Percentiles rank a stretch among this genome's conserved stretches.
These are phyloP conservation scores for Gambusia holbrooki DNA, from an alignment of 2,113 vertebrate species.

Conservation along the genomic window DNA sequence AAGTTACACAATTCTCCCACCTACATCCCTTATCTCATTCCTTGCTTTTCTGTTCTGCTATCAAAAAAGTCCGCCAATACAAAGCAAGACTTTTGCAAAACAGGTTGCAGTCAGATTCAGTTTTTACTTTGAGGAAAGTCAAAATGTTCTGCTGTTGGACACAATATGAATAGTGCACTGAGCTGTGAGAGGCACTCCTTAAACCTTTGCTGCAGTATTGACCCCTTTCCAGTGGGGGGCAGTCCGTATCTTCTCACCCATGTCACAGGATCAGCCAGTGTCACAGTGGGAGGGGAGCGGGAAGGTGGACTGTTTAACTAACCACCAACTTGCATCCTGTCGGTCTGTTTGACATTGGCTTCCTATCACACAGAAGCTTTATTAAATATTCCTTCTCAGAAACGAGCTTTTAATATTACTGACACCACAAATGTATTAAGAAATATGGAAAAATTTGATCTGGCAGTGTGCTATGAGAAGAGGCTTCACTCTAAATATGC, in stretches of 20 bases:
- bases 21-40: slow-evolving; percentile 8
- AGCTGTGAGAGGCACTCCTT: slow-evolving; percentile 65
- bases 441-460: slow-evolving; percentile 70
- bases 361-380: slow-evolving; percentile 57
- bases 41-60: neutral
- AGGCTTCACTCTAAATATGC: slow-evolving; percentile 56
- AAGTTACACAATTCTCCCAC: slow-evolving; percentile 8
- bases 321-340: slow-evolving; percentile 61
- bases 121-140: slow-evolving; percentile 73
- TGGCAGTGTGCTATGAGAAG: slow-evolving; percentile 47
- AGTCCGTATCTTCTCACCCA: slow-evolving; percentile 52
- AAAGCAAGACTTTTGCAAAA: slow-evolving; percentile 47
- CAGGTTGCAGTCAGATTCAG: slow-evolving; percentile 53
- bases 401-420: slow-evolving; percentile 74
- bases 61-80: slow-evolving; percentile 18
- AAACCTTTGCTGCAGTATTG: slow-evolving; percentile 72
- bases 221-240: slow-evolving; percentile 79
- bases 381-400: slow-evolving; percentile 68
- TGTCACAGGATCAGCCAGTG: slow-evolving; percentile 58
- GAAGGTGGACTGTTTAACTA: slow-evolving; percentile 61
- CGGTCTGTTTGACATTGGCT: slow-evolving; percentile 72
- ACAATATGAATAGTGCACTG: slow-evolving; percentile 71
- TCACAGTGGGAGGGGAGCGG: slow-evolving; percentile 57
- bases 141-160: slow-evolving; percentile 47
- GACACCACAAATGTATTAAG: slow-evolving; percentile 71